Base-by-base conservation (phyloP, 2,113 vertebrate species). In the Machaerirhynchus nigripectus region DNA sequence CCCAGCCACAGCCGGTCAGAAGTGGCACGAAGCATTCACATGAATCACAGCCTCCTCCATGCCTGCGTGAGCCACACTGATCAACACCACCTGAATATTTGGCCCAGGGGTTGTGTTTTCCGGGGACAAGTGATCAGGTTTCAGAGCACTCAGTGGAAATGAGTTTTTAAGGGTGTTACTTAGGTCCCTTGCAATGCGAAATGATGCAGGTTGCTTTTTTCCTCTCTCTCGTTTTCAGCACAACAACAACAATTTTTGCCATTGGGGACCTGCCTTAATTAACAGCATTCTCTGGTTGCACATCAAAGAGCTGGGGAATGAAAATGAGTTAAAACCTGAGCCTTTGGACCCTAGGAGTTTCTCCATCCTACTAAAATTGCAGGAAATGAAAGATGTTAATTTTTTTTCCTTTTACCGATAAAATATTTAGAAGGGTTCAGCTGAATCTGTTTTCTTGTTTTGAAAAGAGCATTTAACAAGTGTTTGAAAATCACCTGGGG, bases 1-100 rank as follows among this genome's bases (percentile, higher is more conserved):
- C 35, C 2, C 0, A 0, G 30, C 20, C 31, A 35, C 47, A 2
- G 3, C 37, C 0, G 0, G 31, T 10, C 55, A 65, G 28, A 33
- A 12, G 40, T 7, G 2, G 31, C 65, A 67, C 2, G 0, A 65
- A 53, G 35, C 10, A 20, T 7, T 63, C 2, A 3, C 5, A 5
- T 46, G 69, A 65, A 31, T 24, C 47, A 23, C 79, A 60, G 57
- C 27, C 39, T 40, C 24, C 55, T 50, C 42, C 2, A 0, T 52
- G 83, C 28, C 67, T 44, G 21, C 7, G 26, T 6, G 42, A 81
- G 68, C 59, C 52, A 17, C 12, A 0, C 52, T 68, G 87, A 64
- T 69, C 56, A 63, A 60, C 49, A 61, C 84, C 81, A 61, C 49
- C 31, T n/a, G 50, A 56, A 31, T 57, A 42, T 84, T 47, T 73